Evolutionary conservation across 2,888 invertebrate species (phyloP), one percentile per base, ranked within the genome.

Genomic region (Spodoptera exigua): DNA sequence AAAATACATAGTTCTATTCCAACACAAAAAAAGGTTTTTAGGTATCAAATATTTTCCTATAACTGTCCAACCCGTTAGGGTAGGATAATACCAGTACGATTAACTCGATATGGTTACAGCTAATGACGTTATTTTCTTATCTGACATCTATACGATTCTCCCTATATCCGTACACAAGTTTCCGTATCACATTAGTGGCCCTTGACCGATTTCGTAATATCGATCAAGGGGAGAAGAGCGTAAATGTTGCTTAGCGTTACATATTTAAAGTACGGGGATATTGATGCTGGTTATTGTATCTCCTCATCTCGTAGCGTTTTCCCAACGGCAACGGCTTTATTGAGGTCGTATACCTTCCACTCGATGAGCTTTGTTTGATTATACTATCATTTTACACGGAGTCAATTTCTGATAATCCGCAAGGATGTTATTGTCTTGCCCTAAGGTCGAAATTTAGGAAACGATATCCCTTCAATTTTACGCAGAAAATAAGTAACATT

Each of bases 101-200:
- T 44, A 40, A 37, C 43, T 40, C 43, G 51, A 58, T 61, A 70
- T 36, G 63, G 70, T 74, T 76, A 82, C 78, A 80, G 82, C 78
- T 86, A 83, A 89, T 86, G 87, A 87, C 85, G 89, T 85, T 85
- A 85, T 87, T 87, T 84, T 81, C 87, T 88, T 89, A 90, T 90
- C 88, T 73, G 54, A 58, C 78, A 87, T 87, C 86, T 84, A 81
- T 83, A 84, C 81, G 84, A 86, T 86, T 84, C 86, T 80, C 84
- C 83, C 77, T 73, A 79, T 77, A 78, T 35, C 60, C 17, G 68
- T 44, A 59, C 32, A 43, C 77, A 65, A 76, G 83, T 81, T 89
- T 89, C 89, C 89, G 85, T 76, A 79, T 82, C 74, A 79, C 87
- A 86, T 89, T 89, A 86, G 82, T 78, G 82, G 77, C 79, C 83